These are phyloP conservation scores for Cyclura pinguis DNA, from an alignment of 2,797 vertebrate species.

Conservation along the genomic window DNA sequence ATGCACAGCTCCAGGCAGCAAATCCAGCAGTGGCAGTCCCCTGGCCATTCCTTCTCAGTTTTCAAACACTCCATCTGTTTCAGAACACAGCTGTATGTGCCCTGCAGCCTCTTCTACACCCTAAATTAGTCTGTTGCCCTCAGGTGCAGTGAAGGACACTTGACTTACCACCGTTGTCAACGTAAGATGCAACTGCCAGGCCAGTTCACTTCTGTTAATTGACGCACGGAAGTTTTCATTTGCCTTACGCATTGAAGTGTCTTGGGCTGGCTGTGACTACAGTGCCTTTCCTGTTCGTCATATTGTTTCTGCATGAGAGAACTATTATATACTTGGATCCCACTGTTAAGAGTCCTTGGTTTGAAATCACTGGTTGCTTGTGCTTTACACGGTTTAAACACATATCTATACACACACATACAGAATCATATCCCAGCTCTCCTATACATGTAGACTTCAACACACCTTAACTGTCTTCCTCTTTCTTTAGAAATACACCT, in stretches of 20 bases:
- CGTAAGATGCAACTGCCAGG: neutral
- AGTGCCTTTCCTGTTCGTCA: too few species aligned
- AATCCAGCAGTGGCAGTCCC: too few species aligned
- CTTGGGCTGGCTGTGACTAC: neutral
- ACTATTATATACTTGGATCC: neutral
- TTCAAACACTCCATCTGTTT: neutral
- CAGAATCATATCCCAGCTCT: neutral
- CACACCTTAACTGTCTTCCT: neutral
- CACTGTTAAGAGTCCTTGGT: neutral
- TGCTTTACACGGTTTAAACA: neutral
- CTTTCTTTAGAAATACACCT: neutral
- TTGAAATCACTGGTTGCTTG: neutral
- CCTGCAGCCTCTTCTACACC: too few species aligned
- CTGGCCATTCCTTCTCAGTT: too few species aligned
- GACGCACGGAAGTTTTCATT: neutral
- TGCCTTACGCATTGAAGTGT: neutral
- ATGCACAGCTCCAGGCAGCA: too few species aligned
- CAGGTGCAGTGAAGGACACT: neutral
- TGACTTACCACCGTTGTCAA: neutral
- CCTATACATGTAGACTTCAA: neutral
- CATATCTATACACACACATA: neutral
- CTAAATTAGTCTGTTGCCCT: neutral
- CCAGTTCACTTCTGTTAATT: neutral
- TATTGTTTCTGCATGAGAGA: neutral
- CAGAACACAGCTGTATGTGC: neutral